Percentiles rank a stretch among this genome's conserved stretches.
Evolutionary conservation across 2,113 vertebrate genomes (phyloP).

Genomic region (Cettia cetti): DNA sequence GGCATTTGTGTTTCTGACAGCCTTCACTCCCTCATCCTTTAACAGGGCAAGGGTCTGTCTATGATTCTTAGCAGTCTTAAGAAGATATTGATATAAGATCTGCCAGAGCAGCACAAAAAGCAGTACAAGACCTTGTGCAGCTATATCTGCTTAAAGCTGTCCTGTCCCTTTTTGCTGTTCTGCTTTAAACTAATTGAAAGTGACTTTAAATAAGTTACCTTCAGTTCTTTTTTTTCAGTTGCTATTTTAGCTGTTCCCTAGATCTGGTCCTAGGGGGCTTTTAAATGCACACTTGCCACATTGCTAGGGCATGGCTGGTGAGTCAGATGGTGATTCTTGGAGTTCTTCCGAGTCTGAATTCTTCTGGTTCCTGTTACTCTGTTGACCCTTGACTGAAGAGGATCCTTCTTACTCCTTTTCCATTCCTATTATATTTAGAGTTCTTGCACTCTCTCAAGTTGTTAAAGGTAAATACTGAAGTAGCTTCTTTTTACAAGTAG

Average conservation of each 20-base stretch:
- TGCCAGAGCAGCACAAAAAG: neutral
- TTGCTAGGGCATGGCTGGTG: neutral
- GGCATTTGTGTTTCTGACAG: neutral
- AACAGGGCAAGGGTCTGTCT: neutral
- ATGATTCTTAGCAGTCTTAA: neutral
- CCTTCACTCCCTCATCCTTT: neutral
- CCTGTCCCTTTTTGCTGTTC: neutral
- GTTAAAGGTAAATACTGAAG: neutral
- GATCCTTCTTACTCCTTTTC: neutral
- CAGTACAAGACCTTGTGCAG: neutral
- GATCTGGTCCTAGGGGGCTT: neutral
- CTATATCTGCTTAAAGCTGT: neutral
- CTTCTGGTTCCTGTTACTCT: neutral
- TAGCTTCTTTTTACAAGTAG: neutral
- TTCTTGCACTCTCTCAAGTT: neutral
- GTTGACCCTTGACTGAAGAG: neutral
- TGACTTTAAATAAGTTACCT: constrained; percentile 5
- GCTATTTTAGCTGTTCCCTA: neutral
- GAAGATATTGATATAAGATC: neutral
- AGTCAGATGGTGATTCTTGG: neutral
- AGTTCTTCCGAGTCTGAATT: neutral
- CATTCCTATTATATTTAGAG: neutral
- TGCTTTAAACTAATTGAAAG: constrained; percentile 25
- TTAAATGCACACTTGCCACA: neutral
- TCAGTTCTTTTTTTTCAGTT: neutral